phyloP scores from a whole-genome alignment of 1,140 invertebrate genomes.

The Cryptotermes secundus region DNA sequence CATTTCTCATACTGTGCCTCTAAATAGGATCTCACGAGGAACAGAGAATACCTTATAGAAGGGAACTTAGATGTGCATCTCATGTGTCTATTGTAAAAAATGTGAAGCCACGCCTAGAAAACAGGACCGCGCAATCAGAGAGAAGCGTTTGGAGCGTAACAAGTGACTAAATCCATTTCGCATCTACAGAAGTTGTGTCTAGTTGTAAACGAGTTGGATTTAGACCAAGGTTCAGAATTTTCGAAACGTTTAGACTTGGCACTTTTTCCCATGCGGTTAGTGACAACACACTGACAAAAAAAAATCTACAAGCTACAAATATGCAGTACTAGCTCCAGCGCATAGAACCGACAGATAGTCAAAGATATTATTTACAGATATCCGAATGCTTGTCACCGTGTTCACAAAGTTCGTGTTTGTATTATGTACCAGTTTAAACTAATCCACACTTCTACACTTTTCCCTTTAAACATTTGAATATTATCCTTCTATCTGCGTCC shows the following conservation, averaged over 20 bases:
- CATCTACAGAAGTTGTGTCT: background rate
- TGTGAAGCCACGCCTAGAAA: background rate
- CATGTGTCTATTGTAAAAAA: constrained; percentile 18
- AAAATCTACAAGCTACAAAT: background rate
- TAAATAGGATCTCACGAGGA: background rate
- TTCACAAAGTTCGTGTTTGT: too few relatives aligned
- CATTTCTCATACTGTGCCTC: constrained; percentile 1
- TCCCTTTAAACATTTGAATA: too few relatives aligned
- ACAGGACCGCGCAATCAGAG: background rate
- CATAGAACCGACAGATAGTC: too few relatives aligned
- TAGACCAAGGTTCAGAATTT: background rate
- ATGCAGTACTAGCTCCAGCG: too few relatives aligned
- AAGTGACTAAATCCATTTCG: background rate
- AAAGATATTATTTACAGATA: too few relatives aligned
- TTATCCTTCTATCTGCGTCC: too few relatives aligned
- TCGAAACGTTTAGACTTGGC: background rate
- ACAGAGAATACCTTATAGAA: background rate
- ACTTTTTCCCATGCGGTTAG: background rate
- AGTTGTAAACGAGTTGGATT: background rate
- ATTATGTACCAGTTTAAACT: too few relatives aligned
- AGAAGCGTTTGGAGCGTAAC: background rate
- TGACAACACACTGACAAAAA: background rate
- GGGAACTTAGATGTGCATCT: background rate
- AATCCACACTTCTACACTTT: too few relatives aligned
- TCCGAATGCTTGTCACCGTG: too few relatives aligned